These are phyloP conservation scores for Chaitophorus viminalis DNA, from an alignment of 2,888 invertebrate species.

Conservation along the genomic window DNA sequence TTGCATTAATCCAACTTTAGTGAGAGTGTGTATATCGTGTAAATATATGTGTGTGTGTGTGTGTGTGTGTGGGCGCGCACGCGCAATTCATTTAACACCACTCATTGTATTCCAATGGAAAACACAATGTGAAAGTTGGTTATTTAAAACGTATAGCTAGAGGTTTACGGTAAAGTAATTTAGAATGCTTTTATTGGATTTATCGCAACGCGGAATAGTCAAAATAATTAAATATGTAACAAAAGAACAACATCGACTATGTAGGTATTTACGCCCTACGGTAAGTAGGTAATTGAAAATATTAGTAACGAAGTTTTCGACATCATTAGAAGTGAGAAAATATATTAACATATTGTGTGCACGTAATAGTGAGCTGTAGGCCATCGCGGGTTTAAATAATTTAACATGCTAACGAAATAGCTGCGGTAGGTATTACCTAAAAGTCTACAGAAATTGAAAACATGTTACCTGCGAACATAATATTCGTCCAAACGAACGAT, in stretches of 20 bases:
- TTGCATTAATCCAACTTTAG: conserved; percentile 1
- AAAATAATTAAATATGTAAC: conserved; percentile 6
- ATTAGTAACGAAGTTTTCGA: neutral
- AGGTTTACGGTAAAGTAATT: conserved; percentile 6
- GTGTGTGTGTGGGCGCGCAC: neutral
- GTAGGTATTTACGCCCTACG: neutral
- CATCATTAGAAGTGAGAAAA: no score
- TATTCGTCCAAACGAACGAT: no score
- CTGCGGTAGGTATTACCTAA: no score
- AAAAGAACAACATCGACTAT: neutral
- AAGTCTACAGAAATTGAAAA: no score
- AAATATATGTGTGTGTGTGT: neutral
- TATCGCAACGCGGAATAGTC: neutral
- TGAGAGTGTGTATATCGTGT: no score
- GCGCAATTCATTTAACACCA: neutral
- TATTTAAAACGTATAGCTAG: conserved; percentile 1
- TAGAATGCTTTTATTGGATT: conserved; percentile 25
- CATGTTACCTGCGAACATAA: no score
- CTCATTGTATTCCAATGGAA: neutral
- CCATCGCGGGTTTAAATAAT: no score
- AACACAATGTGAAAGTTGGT: conserved; percentile 15
- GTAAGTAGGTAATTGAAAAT: neutral
- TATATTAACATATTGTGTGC: no score
- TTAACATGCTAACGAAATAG: no score
- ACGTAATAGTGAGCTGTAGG: no score